Evolutionary conservation across 1,140 invertebrate genomes (phyloP).

Genomic region (Neomicropteryx cornuta): DNA sequence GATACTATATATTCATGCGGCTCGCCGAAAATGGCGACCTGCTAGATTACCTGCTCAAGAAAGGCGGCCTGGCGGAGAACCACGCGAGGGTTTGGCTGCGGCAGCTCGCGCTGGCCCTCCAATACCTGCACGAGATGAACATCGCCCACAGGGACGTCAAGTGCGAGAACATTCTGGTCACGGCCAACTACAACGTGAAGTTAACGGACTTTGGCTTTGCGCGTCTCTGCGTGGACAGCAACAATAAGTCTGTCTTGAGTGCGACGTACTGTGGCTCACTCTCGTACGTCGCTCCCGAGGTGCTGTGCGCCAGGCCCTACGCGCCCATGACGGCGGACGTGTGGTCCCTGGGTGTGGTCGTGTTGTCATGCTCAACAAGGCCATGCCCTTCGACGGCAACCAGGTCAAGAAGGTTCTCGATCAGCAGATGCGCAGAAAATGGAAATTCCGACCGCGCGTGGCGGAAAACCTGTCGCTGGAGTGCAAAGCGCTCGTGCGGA

Average conservation of each 20-base stretch:
- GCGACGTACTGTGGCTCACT: constrained; percentile 62
- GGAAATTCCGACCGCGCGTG: constrained; percentile 53
- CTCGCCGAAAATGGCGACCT: constrained; percentile 59
- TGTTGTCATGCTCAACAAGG: constrained; percentile 65
- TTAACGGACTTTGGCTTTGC: constrained; percentile 79
- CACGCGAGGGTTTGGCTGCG: constrained; percentile 56
- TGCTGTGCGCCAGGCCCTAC: constrained; percentile 51
- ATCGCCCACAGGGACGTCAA: constrained; percentile 68
- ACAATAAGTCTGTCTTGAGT: constrained; percentile 43
- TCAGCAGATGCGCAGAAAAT: constrained; percentile 50
- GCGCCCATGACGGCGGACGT: constrained; percentile 50
- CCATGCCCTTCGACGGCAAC: constrained; percentile 71
- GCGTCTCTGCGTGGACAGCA: constrained; percentile 33
- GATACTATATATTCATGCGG: constrained; percentile 58
- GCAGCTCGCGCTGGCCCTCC: constrained; percentile 50
- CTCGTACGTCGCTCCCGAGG: constrained; percentile 61
- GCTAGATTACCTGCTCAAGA: constrained; percentile 48
- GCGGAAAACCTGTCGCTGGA: constrained; percentile 31
- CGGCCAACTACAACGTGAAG: constrained; percentile 57
- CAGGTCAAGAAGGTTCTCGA: constrained; percentile 60
- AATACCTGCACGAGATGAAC: constrained; percentile 61
- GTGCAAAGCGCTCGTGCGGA: constrained; percentile 42
- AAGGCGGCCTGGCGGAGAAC: constrained; percentile 48
- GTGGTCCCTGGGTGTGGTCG: constrained; percentile 57
- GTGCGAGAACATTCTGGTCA: constrained; percentile 69